Conservation (phyloP, 2,888 invertebrate species). For the Enchytraeus crypticus region DNA sequence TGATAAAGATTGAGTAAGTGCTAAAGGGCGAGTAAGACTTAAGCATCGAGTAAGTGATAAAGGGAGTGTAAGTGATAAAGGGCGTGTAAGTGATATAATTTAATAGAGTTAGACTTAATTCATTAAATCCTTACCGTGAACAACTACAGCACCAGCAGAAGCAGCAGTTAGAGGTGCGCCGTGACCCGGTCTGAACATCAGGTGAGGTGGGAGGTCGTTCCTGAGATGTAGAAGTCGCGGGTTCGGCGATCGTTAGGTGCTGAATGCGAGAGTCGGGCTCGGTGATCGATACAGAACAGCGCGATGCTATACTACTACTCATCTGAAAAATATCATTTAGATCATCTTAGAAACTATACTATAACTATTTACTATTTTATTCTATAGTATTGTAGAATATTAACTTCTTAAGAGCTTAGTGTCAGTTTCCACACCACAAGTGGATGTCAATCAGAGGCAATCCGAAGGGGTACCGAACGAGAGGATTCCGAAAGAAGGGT, state of each 20-base stretch:
- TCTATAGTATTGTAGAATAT: no score
- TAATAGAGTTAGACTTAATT: neutral
- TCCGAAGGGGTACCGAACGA: no score
- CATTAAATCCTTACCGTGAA: conserved; percentile 11
- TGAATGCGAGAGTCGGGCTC: conserved; percentile 8
- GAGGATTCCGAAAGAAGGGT: no score
- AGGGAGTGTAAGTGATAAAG: neutral
- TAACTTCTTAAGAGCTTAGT: no score
- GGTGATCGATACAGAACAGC: conserved; percentile 11
- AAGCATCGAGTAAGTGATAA: neutral
- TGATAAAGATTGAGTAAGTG: neutral
- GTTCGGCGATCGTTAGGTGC: neutral
- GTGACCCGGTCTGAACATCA: neutral
- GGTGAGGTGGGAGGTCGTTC: conserved; percentile 1
- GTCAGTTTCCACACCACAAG: no score
- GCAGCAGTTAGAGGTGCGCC: conserved; percentile 10
- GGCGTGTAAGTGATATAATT: neutral
- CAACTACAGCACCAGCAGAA: conserved; percentile 19
- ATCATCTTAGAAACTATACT: no score
- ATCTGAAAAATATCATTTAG: no score
- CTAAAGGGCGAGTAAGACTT: neutral
- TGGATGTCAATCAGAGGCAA: no score
- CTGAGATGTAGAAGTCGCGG: conserved; percentile 1
- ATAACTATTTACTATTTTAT: no score
- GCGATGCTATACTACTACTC: conserved; percentile 11